Base-by-base conservation (phyloP, 2,888 invertebrate genomes). In the Drosophila mimica region DNA sequence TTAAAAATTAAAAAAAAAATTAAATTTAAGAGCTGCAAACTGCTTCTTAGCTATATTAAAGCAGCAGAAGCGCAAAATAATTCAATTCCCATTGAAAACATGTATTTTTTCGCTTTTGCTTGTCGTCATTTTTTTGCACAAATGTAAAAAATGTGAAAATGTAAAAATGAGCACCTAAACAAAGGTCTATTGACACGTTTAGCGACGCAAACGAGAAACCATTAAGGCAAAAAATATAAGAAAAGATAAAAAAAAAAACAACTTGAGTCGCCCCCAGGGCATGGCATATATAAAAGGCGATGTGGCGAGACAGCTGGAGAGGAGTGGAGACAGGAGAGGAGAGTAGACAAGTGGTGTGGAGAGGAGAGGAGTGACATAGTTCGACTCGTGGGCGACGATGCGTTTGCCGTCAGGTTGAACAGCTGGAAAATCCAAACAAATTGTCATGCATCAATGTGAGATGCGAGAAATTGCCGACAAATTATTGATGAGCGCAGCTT, bases 401-500 rank as follows among this genome's bases (percentile, higher is more conserved):
- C 56, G 60, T 59, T 64, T 52, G 71, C 60, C 72, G 51, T 51
- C 59, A 67, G 61, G 49, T 70, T 77, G 61, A 74, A 80, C 74
- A 57, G 60, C 64, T 62, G 59, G 70, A 59, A 79, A 87, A 89
- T 79, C 82, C 71, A 70, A 70, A 85, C 72, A 85, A 85, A 85
- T 85, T 76, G 82, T 74, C 64, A 46, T 66, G 66, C 88, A 89
- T 89, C 77, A 82, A 89, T 82, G 74, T 88, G 67, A 51, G 76
- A 76, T 72, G 83, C 79, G 49, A 57, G 69, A 84, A 77, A 75
- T 81, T 73, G 72, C 75, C 79, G 65, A 80, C 68, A 81, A 84
- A 81, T 84, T 81, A 87, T 84, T 83, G 84, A 89, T 83, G 87
- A 74, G 79, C 49, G 56, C 20, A 67, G 78, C 76, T 87, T 75